These are phyloP conservation scores for Athetis lepigone DNA, from an alignment of 2,888 invertebrate species.

Conservation along the genomic window DNA sequence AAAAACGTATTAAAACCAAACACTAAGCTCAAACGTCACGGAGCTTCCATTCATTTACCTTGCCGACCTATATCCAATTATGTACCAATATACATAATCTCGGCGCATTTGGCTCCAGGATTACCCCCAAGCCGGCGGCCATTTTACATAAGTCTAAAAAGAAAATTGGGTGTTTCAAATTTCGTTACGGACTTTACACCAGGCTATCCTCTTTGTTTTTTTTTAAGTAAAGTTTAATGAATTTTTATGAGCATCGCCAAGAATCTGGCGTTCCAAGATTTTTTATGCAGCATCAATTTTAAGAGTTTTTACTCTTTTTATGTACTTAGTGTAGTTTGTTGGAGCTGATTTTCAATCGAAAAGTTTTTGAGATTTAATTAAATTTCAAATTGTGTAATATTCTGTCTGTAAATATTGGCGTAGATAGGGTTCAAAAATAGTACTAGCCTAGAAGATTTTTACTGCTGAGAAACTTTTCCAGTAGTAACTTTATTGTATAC, in stretches of 20 bases:
- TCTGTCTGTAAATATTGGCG: not conserved
- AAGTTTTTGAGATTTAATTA: conserved; percentile 18
- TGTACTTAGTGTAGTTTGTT: conserved; percentile 9
- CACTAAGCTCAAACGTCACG: conserved; percentile 43
- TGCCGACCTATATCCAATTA: conserved; percentile 57
- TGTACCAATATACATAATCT: conserved; percentile 61
- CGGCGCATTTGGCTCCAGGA: conserved; percentile 49
- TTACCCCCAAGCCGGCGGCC: conserved; percentile 43
- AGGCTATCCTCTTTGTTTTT: conserved; percentile 35
- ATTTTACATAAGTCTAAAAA: conserved; percentile 63
- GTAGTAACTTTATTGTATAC: no score
- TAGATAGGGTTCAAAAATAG: no score
- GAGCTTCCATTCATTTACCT: conserved; percentile 39
- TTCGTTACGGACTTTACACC: conserved; percentile 41
- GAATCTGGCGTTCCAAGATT: conserved; percentile 18
- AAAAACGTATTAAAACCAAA: conserved; percentile 19
- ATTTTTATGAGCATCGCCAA: conserved; percentile 53
- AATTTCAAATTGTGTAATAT: not conserved
- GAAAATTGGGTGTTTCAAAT: conserved; percentile 64
- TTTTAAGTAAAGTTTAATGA: conserved; percentile 55
- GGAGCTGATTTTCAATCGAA: conserved; percentile 6
- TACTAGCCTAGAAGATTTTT: no score
- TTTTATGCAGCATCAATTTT: conserved; percentile 36
- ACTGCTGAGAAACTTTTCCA: no score
- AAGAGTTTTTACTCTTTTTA: conserved; percentile 24